Evolutionary conservation across 2,888 invertebrate species (phyloP), one percentile per base, ranked within the genome.

Genomic region (Spisula subtruncata): DNA sequence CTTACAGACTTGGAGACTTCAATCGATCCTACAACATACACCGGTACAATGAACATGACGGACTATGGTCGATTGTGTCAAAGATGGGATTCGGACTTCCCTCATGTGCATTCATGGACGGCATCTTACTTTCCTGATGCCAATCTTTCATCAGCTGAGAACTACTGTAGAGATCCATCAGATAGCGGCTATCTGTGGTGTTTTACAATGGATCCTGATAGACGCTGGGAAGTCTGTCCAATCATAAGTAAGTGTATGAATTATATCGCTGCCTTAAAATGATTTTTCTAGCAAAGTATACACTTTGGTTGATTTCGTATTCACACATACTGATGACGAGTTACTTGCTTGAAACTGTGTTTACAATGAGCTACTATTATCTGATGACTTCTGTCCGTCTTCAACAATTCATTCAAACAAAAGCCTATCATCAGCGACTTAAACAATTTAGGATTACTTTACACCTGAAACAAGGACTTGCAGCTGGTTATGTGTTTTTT

Each of bases 31-130:
- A 20, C 35, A 46, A 29, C 41, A 32, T 92, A 91, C 81, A 20
- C 12, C 5, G 92, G 92, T 0, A 66, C 83, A 20, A 82, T 89
- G 25, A 83, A 75, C 46, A 89, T 81, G 60, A 88, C 92, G 18
- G 5, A 4, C 1, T 60, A 81, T 16, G 90, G 90, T 6, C 66
- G 79, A 48, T 35, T 32, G 14, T 92, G 92, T 81, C 90, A 91
- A 81, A 41, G 89, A 14, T 92, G 92, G 92, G 88, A 85, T 32
- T 60, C 89, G 20, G 82, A 85, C 32, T 35, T 60, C 6, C 91
- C 91, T 10, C 83, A 89, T 46, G 1, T 51, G 6, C 91, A 91
- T 41, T 41, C n/a, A 1, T n/a, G n/a, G 20, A 66, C 25, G 25
- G 25, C 10, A 25, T n/a, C 5, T 14, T 20, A 41, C 41, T 83